Conservation (phyloP, 2,888 invertebrate genomes). For the Syrista parreyssii region DNA sequence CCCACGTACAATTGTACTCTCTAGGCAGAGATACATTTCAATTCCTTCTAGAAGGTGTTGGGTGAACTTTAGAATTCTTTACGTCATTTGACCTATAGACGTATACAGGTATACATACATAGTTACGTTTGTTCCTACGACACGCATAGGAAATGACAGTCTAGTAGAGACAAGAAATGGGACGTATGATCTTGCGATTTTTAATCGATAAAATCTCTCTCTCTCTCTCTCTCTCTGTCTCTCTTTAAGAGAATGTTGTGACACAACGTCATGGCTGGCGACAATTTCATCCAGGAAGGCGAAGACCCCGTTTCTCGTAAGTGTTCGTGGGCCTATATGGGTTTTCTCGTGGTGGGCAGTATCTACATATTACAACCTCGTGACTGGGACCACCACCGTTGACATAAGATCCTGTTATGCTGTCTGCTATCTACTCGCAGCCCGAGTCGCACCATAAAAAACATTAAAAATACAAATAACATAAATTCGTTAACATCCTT, state of each 20-base stretch:
- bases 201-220: slow-evolving; percentile 1
- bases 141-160: not conserved
- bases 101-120: not conserved
- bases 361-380: slow-evolving; percentile 54
- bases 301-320: slow-evolving; percentile 22
- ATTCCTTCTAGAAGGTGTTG: not conserved
- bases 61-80: not conserved
- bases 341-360: slow-evolving; percentile 48
- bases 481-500: slow-evolving; percentile 15
- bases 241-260: slow-evolving; percentile 10
- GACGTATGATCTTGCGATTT: not conserved
- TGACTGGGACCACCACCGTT: slow-evolving; percentile 56
- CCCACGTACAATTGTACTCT: slow-evolving; percentile 1
- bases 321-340: slow-evolving; percentile 24
- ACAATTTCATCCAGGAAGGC: slow-evolving; percentile 8
- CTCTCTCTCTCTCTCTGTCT: slow-evolving; percentile 6
- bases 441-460: slow-evolving; percentile 46
- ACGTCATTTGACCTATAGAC: not conserved
- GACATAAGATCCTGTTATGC: slow-evolving; percentile 60
- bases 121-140: not conserved
- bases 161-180: not conserved
- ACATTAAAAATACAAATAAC: slow-evolving; percentile 49
- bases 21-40: not conserved
- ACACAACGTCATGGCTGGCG: slow-evolving; percentile 24
- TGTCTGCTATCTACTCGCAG: slow-evolving; percentile 47